A percentile compares a stretch with the other conserved stretches of the same genome.
These are phyloP conservation scores for Cardiocondyla obscurior DNA, from an alignment of 1,140 invertebrate genomes.

Conservation along the genomic window DNA sequence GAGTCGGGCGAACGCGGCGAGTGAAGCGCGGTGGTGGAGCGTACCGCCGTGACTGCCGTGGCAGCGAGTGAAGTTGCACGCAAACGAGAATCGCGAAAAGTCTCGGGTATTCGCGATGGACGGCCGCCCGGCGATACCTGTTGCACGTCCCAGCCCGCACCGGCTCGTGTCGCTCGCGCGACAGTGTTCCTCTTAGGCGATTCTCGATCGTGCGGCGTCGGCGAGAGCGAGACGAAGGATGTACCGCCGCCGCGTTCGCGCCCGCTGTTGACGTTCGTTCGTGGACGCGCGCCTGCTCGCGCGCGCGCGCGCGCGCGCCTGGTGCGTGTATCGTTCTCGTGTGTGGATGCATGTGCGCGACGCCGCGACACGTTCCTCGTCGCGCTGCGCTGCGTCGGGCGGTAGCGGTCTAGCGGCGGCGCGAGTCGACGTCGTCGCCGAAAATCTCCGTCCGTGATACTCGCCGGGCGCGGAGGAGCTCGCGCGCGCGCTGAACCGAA, in stretches of 20 bases:
- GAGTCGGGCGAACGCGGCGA: not conserved
- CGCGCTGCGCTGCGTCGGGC: not conserved
- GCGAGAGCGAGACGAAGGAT: not conserved
- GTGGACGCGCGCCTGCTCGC: not conserved
- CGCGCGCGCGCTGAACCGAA: not conserved
- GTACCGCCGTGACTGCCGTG: too few species aligned
- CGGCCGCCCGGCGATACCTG: conserved; percentile 1
- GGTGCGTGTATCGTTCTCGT: not conserved
- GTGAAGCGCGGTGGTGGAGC: not conserved
- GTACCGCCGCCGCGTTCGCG: not conserved
- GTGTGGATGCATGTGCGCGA: not conserved
- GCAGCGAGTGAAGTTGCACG: too few species aligned
- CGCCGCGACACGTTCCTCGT: not conserved
- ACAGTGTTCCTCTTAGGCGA: not conserved
- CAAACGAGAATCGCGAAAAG: not conserved
- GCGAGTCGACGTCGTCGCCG: not conserved
- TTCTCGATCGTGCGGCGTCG: not conserved
- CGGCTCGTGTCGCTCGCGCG: not conserved
- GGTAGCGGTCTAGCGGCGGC: not conserved
- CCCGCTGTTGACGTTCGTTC: conserved; percentile 23
- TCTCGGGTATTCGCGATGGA: conserved; percentile 7
- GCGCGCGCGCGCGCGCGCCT: not conserved
- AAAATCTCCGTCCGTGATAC: not conserved
- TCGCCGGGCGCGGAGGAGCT: not conserved
- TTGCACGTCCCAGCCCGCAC: not conserved